A percentile compares a stretch with the other conserved stretches of the same genome.
These are phyloP conservation scores for Parauchenoglanis punctatus DNA, from an alignment of 2,797 vertebrate genomes.

Conservation along the genomic window DNA sequence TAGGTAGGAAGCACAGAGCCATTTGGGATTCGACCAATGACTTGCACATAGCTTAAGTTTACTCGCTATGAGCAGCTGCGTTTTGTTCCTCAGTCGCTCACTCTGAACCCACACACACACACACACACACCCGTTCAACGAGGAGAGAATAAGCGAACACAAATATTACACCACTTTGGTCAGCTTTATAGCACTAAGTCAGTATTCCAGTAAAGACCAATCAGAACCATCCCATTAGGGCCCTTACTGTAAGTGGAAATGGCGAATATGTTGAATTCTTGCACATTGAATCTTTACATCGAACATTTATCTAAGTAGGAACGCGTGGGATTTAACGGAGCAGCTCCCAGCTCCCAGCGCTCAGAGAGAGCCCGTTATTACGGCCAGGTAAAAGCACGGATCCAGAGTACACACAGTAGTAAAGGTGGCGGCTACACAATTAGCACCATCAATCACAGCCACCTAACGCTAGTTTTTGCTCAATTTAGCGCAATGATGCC, in stretches of 20 bases:
- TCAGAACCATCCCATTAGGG: not conserved
- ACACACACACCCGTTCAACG: not conserved
- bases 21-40: slow-evolving; percentile 19
- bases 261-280: not conserved
- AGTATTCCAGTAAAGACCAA: not conserved
- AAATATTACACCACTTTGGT: not conserved
- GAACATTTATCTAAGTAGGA: too few species aligned
- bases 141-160: not conserved
- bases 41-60: slow-evolving; percentile 12
- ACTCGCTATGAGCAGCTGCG: not conserved
- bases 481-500: not conserved
- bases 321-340: too few species aligned
- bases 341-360: not conserved
- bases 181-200: not conserved
- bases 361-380: too few species aligned
- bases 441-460: not conserved
- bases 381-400: not conserved
- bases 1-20: not conserved
- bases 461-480: too few species aligned
- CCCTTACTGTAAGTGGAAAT: too few species aligned
- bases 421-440: not conserved
- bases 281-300: not conserved
- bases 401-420: not conserved
- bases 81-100: not conserved
- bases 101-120: not conserved